Evolutionary conservation across 2,888 invertebrate genomes (phyloP).

Genomic region (Phortica magna): DNA sequence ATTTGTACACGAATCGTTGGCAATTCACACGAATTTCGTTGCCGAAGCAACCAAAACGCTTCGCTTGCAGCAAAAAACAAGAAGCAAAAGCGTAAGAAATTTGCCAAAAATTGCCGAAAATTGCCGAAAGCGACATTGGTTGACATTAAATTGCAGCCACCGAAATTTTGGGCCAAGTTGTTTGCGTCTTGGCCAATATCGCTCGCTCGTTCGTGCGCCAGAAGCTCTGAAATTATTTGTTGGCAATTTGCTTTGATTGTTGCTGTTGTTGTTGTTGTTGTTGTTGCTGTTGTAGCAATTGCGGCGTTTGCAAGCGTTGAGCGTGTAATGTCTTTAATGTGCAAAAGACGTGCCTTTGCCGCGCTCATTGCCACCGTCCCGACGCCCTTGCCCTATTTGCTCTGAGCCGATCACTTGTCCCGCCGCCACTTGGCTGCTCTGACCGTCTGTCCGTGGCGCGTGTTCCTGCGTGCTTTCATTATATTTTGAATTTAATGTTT

Average conservation of each 20-base stretch:
- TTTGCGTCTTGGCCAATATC: background rate
- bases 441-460: conserved; percentile 1
- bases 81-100: background rate
- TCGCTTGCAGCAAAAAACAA: background rate
- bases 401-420: background rate
- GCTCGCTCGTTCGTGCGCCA: background rate
- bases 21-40: too few relatives aligned
- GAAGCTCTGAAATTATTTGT: conserved; percentile 25
- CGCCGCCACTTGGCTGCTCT: background rate
- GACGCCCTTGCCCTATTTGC: too few relatives aligned
- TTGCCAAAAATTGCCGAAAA: background rate
- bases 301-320: background rate
- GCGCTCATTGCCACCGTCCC: too few relatives aligned
- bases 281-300: conserved; percentile 4
- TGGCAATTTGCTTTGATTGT: background rate
- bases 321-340: conserved; percentile 11
- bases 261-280: background rate
- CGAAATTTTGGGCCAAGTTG: background rate
- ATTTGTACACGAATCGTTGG: too few relatives aligned
- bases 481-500: background rate
- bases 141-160: background rate
- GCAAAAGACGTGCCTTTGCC: conserved; percentile 11
- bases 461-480: background rate
- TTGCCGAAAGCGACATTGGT: background rate
- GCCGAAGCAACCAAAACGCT: too few relatives aligned